Evolutionary conservation across 2,113 vertebrate species (phyloP), one percentile per base, ranked within the genome.

Genomic region (Trichomycterus rosablanca): DNA sequence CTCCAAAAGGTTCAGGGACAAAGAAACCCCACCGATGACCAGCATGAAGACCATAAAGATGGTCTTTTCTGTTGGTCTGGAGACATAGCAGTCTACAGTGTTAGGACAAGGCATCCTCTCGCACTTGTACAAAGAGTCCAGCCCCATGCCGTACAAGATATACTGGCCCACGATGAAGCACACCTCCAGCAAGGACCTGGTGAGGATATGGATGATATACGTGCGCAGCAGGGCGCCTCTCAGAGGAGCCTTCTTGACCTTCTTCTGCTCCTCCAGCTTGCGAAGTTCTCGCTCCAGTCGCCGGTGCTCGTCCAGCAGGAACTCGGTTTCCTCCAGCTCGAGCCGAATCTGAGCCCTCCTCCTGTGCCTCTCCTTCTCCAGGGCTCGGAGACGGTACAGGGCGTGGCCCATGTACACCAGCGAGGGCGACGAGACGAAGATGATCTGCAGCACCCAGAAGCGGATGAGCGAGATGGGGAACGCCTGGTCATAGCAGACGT

Each of bases 1-100:
- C 81, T 97, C 93, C 44, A 97, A 71, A 60, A 94, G 66, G 81
- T 91, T 98, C 44, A 97, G 84, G 67, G 95, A 85, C 7, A 97
- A 83, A 53, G 93, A 97, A 59, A 95, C 84, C 0, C 88, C 87
- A 8, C 92, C 90, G 4, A 97, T 95, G 57, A 75, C 86, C 7
- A 92, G 83, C 94, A 97, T 97, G 76, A 97, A 97, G 22, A 93
- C 82, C 92, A 97, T 95, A 75, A 98, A 97, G 71, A 98, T 88
- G 26, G 92, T 94, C 77, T 97, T 97, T 77, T 97, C 94, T 40
- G 93, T 96, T 60, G 93, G 93, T 74, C 93, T 89, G 67, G 93
- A 98, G 68, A 98, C 90, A 81, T 94, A 97, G 76, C 93, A 98
- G 81, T 97, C 94, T 68, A 96, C 92, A 0, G 83, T 88, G 78